Evolutionary conservation across 1,140 invertebrate species (phyloP), one percentile per base, ranked within the genome.

Genomic region (Globodera rostochiensis): DNA sequence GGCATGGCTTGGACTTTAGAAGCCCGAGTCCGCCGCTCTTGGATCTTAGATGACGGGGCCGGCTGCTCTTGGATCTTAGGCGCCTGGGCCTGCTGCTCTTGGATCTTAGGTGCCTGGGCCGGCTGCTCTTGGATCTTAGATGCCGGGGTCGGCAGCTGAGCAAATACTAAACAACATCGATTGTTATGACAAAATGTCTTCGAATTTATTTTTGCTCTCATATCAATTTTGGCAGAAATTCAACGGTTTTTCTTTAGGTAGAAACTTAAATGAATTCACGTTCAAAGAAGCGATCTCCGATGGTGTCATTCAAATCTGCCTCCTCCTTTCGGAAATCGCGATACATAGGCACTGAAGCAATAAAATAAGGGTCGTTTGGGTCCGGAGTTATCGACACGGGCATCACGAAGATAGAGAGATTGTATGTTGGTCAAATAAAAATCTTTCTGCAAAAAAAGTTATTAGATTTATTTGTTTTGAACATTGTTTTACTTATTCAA

Each of bases 301-400:
- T 71, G 9, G 36, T 13, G 19, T 71, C 69, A 71, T 71, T 71
- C 36, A 45, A 19, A 19, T 71, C 69, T n/a, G 1, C 36, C 36
- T 36, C n/a, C 46, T 45, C 36, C 25, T 36, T 71, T 71, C 69
- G 69, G 19, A 71, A 71, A 19, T 71, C 69, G 2, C 69, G 46
- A 45, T 71, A 71, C 69, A 71, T 71, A 11, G 69, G 69, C 11
- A 71, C 69, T 19, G 69, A 71, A 47, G 36, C 9, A 71, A 71
- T 71, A 19, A 45, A 71, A 45, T 71, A 71, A 15, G 69, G 69
- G 19, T 71, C 69, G 36, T 71, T 71, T 71, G 69, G 69, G 36
- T 71, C 69, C 7, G 69, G 69, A 45, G 5, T 71, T 71, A 19
- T 71, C 69, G 69, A 45, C 46, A 47, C 46, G 5, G 69, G 69